phyloP scores from a whole-genome alignment of 1,140 invertebrate species.

The Adelges cooleyi region DNA sequence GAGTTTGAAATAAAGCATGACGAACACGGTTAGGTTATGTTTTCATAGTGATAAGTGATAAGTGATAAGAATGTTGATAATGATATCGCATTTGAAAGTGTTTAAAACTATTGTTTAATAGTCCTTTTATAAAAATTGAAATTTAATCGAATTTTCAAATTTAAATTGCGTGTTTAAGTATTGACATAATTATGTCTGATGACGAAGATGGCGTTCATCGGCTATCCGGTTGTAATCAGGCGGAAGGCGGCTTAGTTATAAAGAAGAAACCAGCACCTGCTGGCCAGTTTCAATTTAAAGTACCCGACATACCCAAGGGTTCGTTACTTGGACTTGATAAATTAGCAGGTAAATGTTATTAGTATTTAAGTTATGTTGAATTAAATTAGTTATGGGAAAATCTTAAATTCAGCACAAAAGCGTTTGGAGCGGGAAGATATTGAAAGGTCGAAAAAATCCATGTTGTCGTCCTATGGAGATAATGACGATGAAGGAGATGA shows the following conservation, averaged over 20 bases:
- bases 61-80: too few relatives aligned
- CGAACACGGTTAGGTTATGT: too few relatives aligned
- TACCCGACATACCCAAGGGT: slow-evolving; percentile 44
- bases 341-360: slow-evolving; percentile 49
- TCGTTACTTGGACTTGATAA: slow-evolving; percentile 80
- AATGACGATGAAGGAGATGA: slow-evolving; percentile 46
- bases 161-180: too few relatives aligned
- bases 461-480: slow-evolving; percentile 52
- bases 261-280: slow-evolving; percentile 57
- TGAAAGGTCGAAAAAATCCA: slow-evolving; percentile 35
- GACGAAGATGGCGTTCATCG: slow-evolving; percentile 54
- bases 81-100: too few relatives aligned
- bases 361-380: too few relatives aligned
- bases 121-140: too few relatives aligned
- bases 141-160: too few relatives aligned
- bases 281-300: slow-evolving; percentile 55
- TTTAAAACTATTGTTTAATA: too few relatives aligned
- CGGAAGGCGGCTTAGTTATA: slow-evolving; percentile 69
- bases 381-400: too few relatives aligned
- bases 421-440: slow-evolving; percentile 49
- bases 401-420: slow-evolving; percentile 56
- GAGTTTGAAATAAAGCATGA: too few relatives aligned
- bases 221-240: slow-evolving; percentile 62
- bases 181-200: slow-evolving; percentile 5
- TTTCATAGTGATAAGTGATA: too few relatives aligned